phyloP scores from a whole-genome alignment of 2,797 vertebrate genomes.

The Melanogrammus aeglefinus region DNA sequence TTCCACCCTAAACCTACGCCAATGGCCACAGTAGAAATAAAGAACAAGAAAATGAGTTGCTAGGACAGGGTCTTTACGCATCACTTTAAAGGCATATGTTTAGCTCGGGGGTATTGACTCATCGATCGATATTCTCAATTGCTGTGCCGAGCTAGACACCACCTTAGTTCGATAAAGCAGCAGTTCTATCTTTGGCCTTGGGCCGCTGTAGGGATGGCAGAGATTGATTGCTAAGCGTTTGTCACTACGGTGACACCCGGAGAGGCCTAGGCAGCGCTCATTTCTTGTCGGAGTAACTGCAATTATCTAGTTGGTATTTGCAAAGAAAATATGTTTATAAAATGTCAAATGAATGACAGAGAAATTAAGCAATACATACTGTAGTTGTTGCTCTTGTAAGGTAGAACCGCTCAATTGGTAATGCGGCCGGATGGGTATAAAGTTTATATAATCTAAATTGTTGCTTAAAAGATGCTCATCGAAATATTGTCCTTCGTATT shows the following conservation, averaged over 20 bases:
- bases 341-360: background rate
- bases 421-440: background rate
- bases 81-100: slow-evolving; percentile 38
- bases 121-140: slow-evolving; percentile 60
- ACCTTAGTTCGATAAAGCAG: slow-evolving; percentile 60
- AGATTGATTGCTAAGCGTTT: slow-evolving; percentile 65
- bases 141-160: slow-evolving; percentile 65
- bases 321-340: background rate
- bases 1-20: background rate
- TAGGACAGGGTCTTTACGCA: slow-evolving; percentile 38
- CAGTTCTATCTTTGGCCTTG: slow-evolving; percentile 60
- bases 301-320: background rate
- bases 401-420: background rate
- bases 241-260: slow-evolving; percentile 54
- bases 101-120: slow-evolving; percentile 57
- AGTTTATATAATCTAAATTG: no score
- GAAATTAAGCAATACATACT: background rate
- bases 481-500: background rate
- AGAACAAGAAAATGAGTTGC: slow-evolving; percentile 37
- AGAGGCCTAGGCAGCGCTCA: slow-evolving; percentile 25
- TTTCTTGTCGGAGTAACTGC: slow-evolving; percentile 30
- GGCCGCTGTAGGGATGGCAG: slow-evolving; percentile 56
- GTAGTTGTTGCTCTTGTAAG: background rate
- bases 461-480: no score
- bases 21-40: slow-evolving; percentile 18